Evolutionary conservation across 2,797 vertebrate species (phyloP).

Genomic region (Odontamblyopus lacepedii): DNA sequence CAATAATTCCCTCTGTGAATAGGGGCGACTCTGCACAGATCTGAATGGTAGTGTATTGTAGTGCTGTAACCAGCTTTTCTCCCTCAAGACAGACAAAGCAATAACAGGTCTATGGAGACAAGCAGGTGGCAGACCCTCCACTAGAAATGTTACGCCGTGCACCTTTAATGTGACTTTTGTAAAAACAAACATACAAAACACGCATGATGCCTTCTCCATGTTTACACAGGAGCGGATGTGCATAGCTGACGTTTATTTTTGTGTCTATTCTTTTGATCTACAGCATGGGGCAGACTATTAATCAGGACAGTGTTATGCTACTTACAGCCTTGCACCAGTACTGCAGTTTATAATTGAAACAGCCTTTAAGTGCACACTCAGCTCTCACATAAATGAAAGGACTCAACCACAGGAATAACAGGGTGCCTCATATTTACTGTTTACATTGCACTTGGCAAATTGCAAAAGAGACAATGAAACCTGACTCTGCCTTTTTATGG

Average conservation of each 20-base stretch:
- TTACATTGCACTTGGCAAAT: background rate
- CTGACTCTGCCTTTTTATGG: background rate
- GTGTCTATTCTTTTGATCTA: conserved; percentile 14
- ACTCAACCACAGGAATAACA: background rate
- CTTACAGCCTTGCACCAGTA: background rate
- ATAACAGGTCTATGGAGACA: too few species aligned
- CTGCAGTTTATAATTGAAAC: conserved; percentile 16
- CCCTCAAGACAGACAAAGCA: too few species aligned
- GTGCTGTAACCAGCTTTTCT: too few species aligned
- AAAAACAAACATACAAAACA: conserved; percentile 14
- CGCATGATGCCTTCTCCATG: conserved; percentile 9
- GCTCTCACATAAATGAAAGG: conserved; percentile 13
- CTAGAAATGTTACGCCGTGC: too few species aligned
- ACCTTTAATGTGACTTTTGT: background rate
- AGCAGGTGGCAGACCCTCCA: too few species aligned
- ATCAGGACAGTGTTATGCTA: background rate
- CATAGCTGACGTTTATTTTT: conserved; percentile 13
- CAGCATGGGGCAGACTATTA: conserved; percentile 24
- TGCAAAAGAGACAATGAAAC: background rate
- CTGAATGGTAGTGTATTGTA: too few species aligned
- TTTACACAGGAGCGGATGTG: conserved; percentile 4
- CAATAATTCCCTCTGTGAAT: too few species aligned
- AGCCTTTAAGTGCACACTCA: conserved; percentile 16
- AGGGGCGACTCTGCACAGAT: too few species aligned
- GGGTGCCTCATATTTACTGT: background rate